Evolutionary conservation across 1,140 invertebrate species (phyloP).

Genomic region (Brachystomella parvula): DNA sequence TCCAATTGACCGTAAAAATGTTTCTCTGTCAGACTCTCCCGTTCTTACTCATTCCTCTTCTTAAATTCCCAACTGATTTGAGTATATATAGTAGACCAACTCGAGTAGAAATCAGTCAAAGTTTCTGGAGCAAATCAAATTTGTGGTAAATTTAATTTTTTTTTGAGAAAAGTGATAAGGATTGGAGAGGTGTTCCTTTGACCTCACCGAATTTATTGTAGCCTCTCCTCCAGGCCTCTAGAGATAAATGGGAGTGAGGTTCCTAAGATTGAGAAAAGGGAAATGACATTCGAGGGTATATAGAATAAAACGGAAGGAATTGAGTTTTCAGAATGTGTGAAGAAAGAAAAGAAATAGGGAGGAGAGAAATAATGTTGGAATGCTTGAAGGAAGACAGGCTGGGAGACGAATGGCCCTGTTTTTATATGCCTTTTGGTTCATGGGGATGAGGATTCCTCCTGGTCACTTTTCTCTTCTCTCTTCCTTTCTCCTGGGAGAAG

Average conservation of each 20-base stretch:
- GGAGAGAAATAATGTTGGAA: slow-evolving; percentile 1
- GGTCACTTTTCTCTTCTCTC: neutral
- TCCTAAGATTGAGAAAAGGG: neutral
- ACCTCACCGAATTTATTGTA: too few species aligned
- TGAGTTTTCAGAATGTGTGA: neutral
- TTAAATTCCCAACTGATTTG: neutral
- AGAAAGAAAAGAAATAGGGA: neutral
- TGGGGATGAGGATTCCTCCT: neutral
- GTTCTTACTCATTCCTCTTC: neutral
- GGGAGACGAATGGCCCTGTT: neutral
- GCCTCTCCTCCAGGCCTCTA: neutral
- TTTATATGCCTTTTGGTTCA: neutral
- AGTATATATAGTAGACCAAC: too few species aligned
- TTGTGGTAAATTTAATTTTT: too few species aligned
- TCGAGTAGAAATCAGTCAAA: too few species aligned
- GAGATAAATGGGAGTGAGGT: neutral
- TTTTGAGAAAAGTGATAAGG: too few species aligned
- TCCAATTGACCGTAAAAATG: slow-evolving; percentile 15
- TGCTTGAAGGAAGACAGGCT: neutral
- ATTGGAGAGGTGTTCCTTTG: too few species aligned
- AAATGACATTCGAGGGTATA: neutral
- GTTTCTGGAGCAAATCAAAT: too few species aligned
- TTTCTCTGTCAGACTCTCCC: neutral
- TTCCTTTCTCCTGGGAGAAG: neutral
- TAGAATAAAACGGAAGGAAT: neutral